These are phyloP conservation scores for Drosophila niveifrons DNA, from an alignment of 2,888 invertebrate genomes.

Conservation along the genomic window DNA sequence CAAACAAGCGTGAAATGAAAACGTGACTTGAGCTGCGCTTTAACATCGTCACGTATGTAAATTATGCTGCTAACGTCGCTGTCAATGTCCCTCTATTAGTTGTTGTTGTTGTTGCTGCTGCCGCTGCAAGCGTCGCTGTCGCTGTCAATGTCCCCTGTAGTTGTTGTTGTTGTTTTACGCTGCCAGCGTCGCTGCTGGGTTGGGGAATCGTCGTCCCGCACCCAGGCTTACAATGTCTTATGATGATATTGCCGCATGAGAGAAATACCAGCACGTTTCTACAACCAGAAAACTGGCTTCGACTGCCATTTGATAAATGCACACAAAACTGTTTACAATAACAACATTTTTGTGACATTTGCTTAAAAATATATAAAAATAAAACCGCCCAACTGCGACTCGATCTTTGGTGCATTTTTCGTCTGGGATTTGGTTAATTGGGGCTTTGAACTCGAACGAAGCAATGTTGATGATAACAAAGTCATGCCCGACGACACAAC, in stretches of 20 bases:
- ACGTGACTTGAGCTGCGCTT: constrained; percentile 82
- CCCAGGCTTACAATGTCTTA: constrained; percentile 46
- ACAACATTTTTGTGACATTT: constrained; percentile 68
- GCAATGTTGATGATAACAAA: constrained; percentile 55
- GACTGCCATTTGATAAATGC: constrained; percentile 74
- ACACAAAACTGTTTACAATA: constrained; percentile 59
- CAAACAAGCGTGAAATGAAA: constrained; percentile 68
- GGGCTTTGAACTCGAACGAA: constrained; percentile 72
- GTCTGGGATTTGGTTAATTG: constrained; percentile 67
- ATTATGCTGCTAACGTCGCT: constrained; percentile 64
- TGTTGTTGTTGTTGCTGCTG: constrained; percentile 5
- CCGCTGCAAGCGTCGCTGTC: constrained; percentile 51
- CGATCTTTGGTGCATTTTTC: constrained; percentile 39
- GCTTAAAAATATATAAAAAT: constrained; percentile 35
- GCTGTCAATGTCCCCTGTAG: constrained; percentile 47
- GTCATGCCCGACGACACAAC: constrained; percentile 26
- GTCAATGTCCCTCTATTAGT: constrained; percentile 20
- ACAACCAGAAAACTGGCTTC: constrained; percentile 46
- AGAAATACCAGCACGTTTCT: constrained; percentile 82
- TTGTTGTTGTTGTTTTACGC: constrained; percentile 13
- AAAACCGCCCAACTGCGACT: constrained; percentile 28
- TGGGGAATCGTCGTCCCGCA: constrained; percentile 44
- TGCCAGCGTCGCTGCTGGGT: constrained; percentile 1
- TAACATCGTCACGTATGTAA: constrained; percentile 81
- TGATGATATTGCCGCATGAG: constrained; percentile 54